Evolutionary conservation across 2,113 vertebrate species (phyloP).

Genomic region (Grammomys surdaster): DNA sequence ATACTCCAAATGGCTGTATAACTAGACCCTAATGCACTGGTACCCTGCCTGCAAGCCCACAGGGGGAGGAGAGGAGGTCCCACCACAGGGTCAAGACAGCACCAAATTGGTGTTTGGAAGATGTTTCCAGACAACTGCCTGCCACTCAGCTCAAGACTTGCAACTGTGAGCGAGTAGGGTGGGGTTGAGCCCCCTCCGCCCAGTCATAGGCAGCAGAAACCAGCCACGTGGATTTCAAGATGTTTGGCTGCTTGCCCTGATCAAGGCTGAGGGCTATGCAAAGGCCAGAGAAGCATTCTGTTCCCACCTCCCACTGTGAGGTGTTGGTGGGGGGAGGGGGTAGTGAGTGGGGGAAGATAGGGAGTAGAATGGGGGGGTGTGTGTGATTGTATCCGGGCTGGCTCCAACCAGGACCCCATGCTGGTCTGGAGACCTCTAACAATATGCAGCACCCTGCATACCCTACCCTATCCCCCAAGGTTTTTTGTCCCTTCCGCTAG

Average conservation of each 20-base stretch:
- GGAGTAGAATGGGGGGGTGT: too few species aligned
- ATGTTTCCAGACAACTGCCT: rapidly evolving
- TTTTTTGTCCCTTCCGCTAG: too few species aligned
- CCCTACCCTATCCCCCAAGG: not conserved
- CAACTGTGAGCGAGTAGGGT: too few species aligned
- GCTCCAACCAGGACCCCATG: not conserved
- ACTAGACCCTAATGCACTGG: too few species aligned
- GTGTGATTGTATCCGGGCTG: too few species aligned
- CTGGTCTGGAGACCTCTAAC: not conserved
- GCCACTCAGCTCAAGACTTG: not conserved
- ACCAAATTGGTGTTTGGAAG: not conserved
- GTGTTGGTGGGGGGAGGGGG: too few species aligned
- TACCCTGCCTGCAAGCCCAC: rapidly evolving
- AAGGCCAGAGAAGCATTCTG: rapidly evolving
- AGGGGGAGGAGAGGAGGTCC: too few species aligned
- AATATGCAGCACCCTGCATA: rapidly evolving
- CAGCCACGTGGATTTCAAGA: too few species aligned
- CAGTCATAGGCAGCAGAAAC: rapidly evolving
- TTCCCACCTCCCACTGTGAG: not conserved
- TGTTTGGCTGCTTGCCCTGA: rapidly evolving
- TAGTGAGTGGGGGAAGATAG: too few species aligned
- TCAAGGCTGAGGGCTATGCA: not conserved
- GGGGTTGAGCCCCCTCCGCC: not conserved
- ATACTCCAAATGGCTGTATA: too few species aligned
- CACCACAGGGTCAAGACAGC: not conserved